These are phyloP conservation scores for Leptinotarsa texana DNA, from an alignment of 1,140 invertebrate species.

Conservation along the genomic window DNA sequence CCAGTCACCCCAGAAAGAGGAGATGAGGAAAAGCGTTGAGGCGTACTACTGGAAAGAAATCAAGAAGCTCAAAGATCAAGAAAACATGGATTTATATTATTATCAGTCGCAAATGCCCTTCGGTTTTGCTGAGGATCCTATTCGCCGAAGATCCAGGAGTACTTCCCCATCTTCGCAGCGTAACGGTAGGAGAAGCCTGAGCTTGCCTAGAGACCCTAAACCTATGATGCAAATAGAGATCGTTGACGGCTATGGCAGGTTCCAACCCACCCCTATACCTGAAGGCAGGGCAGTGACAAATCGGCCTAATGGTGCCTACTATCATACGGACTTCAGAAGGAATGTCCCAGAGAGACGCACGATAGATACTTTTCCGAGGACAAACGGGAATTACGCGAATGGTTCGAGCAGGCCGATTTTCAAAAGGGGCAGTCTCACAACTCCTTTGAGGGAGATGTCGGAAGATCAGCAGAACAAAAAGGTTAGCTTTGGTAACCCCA, in stretches of 20 bases:
- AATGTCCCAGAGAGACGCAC: conserved; percentile 43
- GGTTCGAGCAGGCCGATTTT: conserved; percentile 57
- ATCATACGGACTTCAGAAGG: conserved; percentile 40
- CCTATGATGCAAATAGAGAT: background rate
- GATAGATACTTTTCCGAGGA: conserved; percentile 28
- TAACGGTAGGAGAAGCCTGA: conserved; percentile 47
- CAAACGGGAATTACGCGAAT: conserved; percentile 20
- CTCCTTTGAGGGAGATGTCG: conserved; percentile 38
- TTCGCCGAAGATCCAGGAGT: conserved; percentile 45
- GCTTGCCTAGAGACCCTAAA: conserved; percentile 48
- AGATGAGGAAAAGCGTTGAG: conserved; percentile 61
- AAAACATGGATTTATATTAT: conserved; percentile 57
- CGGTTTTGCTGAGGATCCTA: conserved; percentile 48
- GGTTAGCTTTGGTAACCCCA: conserved; percentile 59
- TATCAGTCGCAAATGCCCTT: conserved; percentile 46
- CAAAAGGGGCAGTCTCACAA: conserved; percentile 58
- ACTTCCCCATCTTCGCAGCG: conserved; percentile 39
- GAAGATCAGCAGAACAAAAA: conserved; percentile 53
- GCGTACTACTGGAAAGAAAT: conserved; percentile 65
- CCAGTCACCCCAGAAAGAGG: conserved; percentile 47
- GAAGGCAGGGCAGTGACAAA: conserved; percentile 39
- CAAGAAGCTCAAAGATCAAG: conserved; percentile 61
- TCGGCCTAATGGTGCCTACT: conserved; percentile 30
- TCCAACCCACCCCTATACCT: conserved; percentile 40
- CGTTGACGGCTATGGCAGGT: conserved; percentile 18